Percentiles rank a stretch among this genome's conserved stretches.
Evolutionary conservation across 2,888 invertebrate species (phyloP).

Genomic region (Paralinhomoeus sp.): DNA sequence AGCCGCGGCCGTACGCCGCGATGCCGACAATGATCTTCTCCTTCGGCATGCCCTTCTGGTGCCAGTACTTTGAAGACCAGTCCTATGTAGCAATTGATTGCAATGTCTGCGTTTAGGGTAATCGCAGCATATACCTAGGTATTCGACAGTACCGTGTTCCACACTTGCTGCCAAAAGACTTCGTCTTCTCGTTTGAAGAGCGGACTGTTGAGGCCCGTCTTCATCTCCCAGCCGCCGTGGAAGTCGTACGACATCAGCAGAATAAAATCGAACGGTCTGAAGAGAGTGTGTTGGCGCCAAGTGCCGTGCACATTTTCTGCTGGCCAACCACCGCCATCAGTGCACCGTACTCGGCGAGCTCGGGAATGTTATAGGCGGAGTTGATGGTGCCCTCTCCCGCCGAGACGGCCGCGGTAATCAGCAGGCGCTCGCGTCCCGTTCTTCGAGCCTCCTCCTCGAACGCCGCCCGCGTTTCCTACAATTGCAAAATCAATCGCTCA

Average conservation of each 20-base stretch:
- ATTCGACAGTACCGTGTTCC: constrained; percentile 15
- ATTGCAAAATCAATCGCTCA: background rate
- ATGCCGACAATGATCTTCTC: constrained; percentile 18
- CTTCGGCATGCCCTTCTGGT: constrained; percentile 16
- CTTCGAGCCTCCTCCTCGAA: constrained; percentile 11
- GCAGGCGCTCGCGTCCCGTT: constrained; percentile 33
- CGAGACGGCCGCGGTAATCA: constrained; percentile 56
- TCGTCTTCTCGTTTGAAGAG: constrained; percentile 11
- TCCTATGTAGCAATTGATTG: too few relatives aligned
- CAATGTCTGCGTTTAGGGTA: too few relatives aligned
- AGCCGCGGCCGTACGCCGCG: constrained; percentile 19
- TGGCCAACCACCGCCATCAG: background rate
- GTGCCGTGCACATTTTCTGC: background rate
- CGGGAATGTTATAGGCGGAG: constrained; percentile 50
- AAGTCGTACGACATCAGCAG: constrained; percentile 19
- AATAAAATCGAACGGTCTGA: constrained; percentile 14
- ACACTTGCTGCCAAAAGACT: constrained; percentile 10
- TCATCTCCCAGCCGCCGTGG: constrained; percentile 14
- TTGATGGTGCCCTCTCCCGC: constrained; percentile 74
- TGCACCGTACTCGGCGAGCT: constrained; percentile 20
- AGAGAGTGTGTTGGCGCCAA: background rate
- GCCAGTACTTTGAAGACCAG: constrained; percentile 56
- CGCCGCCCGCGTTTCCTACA: constrained; percentile 17
- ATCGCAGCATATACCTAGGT: too few relatives aligned
- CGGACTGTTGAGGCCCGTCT: constrained; percentile 14